Evolutionary conservation across 2,113 vertebrate genomes (phyloP).

Genomic region (Synchiropus splendidus): DNA sequence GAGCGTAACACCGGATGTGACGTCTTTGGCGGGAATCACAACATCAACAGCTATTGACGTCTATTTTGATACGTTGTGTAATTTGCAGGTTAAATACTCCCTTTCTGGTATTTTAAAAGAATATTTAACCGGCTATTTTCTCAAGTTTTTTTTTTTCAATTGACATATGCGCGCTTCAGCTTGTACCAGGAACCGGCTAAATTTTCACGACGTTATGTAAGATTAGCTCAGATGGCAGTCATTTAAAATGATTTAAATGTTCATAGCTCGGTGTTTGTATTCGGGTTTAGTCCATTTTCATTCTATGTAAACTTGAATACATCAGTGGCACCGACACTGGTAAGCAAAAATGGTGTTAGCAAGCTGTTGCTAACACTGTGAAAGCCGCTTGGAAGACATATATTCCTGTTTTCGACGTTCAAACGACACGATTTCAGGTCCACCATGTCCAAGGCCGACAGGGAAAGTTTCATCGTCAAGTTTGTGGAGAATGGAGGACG

Average conservation of each 20-base stretch:
- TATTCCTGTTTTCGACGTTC: no score
- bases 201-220: background rate
- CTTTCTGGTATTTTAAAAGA: background rate
- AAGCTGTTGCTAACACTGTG: background rate
- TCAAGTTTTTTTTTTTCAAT: background rate
- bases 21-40: conserved; percentile 44
- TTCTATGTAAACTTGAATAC: no score
- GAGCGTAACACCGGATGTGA: conserved; percentile 20
- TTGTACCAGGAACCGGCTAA: no score
- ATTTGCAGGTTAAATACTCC: fast-evolving
- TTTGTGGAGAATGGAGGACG: conserved; percentile 72
- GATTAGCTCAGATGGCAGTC: no score
- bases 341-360: no score
- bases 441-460: conserved; percentile 71
- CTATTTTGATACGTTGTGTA: background rate
- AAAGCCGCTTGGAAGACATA: background rate
- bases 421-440: conserved; percentile 12
- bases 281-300: no score
- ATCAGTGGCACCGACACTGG: no score
- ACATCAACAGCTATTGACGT: conserved; percentile 17
- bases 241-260: no score
- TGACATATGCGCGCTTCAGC: background rate
- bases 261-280: no score
- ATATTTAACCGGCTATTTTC: background rate
- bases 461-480: conserved; percentile 79